Evolutionary conservation across 2,797 vertebrate species (phyloP).

Genomic region (Discoglossus pictus): DNA sequence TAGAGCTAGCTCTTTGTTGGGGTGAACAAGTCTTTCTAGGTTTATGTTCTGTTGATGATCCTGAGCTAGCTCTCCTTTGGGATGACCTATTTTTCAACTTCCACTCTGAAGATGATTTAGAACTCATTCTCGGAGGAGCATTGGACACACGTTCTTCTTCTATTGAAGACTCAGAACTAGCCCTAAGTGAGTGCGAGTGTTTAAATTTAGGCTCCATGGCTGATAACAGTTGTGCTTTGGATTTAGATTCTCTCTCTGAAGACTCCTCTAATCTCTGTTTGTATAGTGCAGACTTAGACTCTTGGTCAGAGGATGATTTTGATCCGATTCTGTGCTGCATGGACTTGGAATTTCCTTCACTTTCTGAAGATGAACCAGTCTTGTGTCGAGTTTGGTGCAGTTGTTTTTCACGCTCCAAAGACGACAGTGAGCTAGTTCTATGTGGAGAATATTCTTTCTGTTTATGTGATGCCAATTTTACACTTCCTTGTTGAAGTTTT

Average conservation of each 20-base stretch:
- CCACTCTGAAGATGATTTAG: too few relatives aligned
- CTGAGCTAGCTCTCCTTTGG: too few relatives aligned
- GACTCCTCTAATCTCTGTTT: slow-evolving; percentile 52
- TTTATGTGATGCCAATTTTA: slow-evolving; percentile 30
- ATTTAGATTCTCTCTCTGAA: neutral
- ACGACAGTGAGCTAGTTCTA: slow-evolving; percentile 53
- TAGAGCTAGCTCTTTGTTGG: neutral
- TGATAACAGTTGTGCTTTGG: too few relatives aligned
- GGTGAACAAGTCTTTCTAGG: too few relatives aligned
- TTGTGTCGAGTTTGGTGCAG: slow-evolving; percentile 49
- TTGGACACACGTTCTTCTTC: too few relatives aligned
- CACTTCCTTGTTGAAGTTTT: neutral
- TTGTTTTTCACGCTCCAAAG: slow-evolving; percentile 29
- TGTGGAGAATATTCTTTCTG: slow-evolving; percentile 37
- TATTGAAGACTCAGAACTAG: too few relatives aligned
- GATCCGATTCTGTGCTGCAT: slow-evolving; percentile 34
- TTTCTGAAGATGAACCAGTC: slow-evolving; percentile 50
- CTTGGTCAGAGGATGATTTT: slow-evolving; percentile 50
- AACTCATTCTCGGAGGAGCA: too few relatives aligned
- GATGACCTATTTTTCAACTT: too few relatives aligned
- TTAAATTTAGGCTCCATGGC: too few relatives aligned
- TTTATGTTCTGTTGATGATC: too few relatives aligned
- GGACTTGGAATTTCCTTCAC: slow-evolving; percentile 37
- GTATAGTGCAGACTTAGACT: slow-evolving; percentile 32
- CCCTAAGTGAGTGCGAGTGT: too few relatives aligned